Evolutionary conservation across 2,888 invertebrate species (phyloP), one percentile per base, ranked within the genome.

Genomic region (Mycalesis mineus): DNA sequence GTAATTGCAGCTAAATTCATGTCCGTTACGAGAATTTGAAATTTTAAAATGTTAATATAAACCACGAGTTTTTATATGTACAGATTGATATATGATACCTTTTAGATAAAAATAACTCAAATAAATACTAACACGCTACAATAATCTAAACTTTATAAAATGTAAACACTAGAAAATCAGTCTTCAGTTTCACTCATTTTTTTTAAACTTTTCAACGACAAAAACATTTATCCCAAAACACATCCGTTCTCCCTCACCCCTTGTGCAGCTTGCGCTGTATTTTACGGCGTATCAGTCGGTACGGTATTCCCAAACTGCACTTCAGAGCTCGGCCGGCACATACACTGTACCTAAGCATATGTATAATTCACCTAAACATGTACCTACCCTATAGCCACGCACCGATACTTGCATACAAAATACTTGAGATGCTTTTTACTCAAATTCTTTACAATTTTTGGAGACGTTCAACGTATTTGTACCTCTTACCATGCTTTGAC

Each of bases 301-400:
- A 84, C 84, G 82, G 88, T 88, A 89, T 88, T 89, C 88, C 88
- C 88, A 82, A 88, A 89, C 86, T 88, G 88, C 88, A 88, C 88
- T 88, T 88, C 80, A 86, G 85, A 74, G 84, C 73, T 79, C 78
- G 75, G 69, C 76, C 75, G 69, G 67, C 72, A 75, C 75, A 72
- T 74, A 76, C 74, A 76, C 71, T 71, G 73, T 72, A 72, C 67
- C 65, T 57, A 64, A 61, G 60, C 58, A 57, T 63, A 58, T 59
- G 57, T 57, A 51, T 57, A 56, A 48, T 17, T 44, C 33, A 44
- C 36, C 13, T 9, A 53, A 36, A 36, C 22, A 53, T 22, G 22
- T 22, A 53, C 22, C 42, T 53, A 22, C n/a, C 11, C 29, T 53
- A 36, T 22, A 42, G 42, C 48, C 54, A 63, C 58, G 55, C 59